Conservation (phyloP, 2,797 vertebrate species). For the Rhincodon typus region DNA sequence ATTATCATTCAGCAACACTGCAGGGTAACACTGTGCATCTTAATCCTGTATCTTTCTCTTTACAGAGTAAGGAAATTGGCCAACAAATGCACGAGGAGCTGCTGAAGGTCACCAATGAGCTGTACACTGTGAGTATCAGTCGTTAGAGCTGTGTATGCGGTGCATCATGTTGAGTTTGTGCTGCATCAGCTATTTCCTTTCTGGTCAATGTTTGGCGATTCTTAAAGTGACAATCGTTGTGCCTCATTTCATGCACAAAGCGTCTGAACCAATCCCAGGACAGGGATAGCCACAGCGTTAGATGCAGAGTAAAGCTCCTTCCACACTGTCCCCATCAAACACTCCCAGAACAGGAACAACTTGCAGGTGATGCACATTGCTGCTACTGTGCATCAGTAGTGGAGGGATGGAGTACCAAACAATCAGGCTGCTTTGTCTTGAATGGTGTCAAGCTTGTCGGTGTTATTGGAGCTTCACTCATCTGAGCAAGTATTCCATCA, state of each 20-base stretch:
- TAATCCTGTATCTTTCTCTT: conserved; percentile 43
- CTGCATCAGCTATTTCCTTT: not conserved
- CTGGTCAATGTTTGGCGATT: not conserved
- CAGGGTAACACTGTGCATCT: not conserved
- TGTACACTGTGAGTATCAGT: conserved; percentile 83
- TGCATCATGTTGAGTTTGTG: not conserved
- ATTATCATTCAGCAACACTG: not conserved
- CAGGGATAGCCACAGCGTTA: not conserved
- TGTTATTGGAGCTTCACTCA: too few species aligned
- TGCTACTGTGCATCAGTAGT: too few species aligned
- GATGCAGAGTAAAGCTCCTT: not conserved
- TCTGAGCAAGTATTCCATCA: too few species aligned
- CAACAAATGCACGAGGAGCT: conserved; percentile 98
- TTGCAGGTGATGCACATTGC: not conserved
- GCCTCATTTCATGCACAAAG: not conserved
- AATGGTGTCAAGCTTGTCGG: too few species aligned
- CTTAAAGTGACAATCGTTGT: not conserved
- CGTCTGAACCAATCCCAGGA: not conserved
- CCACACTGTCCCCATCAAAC: not conserved
- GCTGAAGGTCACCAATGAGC: conserved; percentile 94
- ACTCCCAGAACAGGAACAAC: too few species aligned
- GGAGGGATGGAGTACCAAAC: too few species aligned
- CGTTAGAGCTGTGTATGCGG: not conserved
- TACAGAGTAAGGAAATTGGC: conserved; percentile 96
- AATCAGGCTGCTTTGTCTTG: too few species aligned